Evolutionary conservation across 2,888 invertebrate species (phyloP).

Genomic region (Electrophaes corylata): DNA sequence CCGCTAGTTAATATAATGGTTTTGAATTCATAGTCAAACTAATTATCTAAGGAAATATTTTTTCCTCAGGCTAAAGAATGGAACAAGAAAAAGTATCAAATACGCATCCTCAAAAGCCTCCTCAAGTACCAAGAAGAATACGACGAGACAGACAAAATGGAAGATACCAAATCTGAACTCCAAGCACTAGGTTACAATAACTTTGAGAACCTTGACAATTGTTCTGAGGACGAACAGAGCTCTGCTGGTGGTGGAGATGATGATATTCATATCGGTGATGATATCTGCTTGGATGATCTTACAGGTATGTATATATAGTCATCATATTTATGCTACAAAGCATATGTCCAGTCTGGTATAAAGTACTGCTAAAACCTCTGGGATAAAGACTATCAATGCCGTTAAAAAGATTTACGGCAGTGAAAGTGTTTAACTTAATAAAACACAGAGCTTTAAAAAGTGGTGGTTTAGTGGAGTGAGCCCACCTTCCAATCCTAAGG

Average conservation of each 20-base stretch:
- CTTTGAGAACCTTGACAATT: slow-evolving; percentile 74
- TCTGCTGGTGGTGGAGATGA: slow-evolving; percentile 79
- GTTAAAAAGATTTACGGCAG: no score
- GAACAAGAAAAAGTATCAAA: slow-evolving; percentile 83
- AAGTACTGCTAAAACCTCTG: not conserved
- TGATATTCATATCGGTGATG: slow-evolving; percentile 87
- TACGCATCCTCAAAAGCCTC: slow-evolving; percentile 82
- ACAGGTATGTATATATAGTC: slow-evolving; percentile 81
- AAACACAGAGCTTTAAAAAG: no score
- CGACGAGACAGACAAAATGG: slow-evolving; percentile 78
- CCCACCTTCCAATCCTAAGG: no score
- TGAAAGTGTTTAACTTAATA: no score
- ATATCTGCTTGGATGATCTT: slow-evolving; percentile 89
- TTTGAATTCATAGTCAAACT: no score
- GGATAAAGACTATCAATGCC: not conserved
- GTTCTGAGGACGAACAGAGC: slow-evolving; percentile 77
- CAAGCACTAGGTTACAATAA: slow-evolving; percentile 68
- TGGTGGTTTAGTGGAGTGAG: no score
- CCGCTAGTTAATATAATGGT: no score
- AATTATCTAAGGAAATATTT: not conserved
- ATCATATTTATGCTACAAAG: not conserved
- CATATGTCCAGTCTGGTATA: not conserved
- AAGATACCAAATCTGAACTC: slow-evolving; percentile 80
- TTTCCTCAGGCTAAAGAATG: slow-evolving; percentile 74
- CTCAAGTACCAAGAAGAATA: slow-evolving; percentile 83